Evolutionary conservation across 2,113 vertebrate genomes (phyloP), one percentile per base, ranked within the genome.

Genomic region (Pao palembangensis): DNA sequence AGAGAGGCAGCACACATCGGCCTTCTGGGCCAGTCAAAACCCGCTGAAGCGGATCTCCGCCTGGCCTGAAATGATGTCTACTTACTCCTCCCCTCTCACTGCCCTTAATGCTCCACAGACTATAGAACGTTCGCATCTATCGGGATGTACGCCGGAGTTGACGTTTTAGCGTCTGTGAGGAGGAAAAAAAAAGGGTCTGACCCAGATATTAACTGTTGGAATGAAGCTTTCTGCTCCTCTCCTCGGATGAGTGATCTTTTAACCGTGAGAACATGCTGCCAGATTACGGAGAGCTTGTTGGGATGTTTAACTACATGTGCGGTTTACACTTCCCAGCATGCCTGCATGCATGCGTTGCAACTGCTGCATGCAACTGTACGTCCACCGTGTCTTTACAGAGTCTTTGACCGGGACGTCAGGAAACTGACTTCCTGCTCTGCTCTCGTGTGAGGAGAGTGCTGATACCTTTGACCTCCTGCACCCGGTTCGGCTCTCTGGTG

Each of bases 401-500:
- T 34, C 31, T 12, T 38, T 12, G 2, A 8, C 34, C 3, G 8
- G 34, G 8, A 38, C 10, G 34, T 10, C 34, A 38, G 41, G 65
- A 76, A 66, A 28, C 31, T 10, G 15, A 18, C 62, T 73, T 56
- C 16, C 31, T 16, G 49, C 43, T 71, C 50, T 23, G 47, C n/a
- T 66, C 58, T 57, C 46, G 41, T 81, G 75, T 44, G 28, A 48
- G 14, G 11, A 46, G 49, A 48, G 73, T 71, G 64, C 81, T 75
- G 76, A 38, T 71, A 70, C 81, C 77, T 80, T 25, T 86, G 87
- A 87, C 88, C 79, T 85, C 67, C 65, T 50, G 67, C 19, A 58
- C 64, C 65, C 59, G 76, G 71, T 79, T 81, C 76, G 85, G 80
- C 73, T 85, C 83, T 83, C 78, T 85, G 78, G 71, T 63, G 76